Evolutionary conservation across 2,113 vertebrate species (phyloP), one percentile per base, ranked within the genome.

Genomic region (Passer montanus): DNA sequence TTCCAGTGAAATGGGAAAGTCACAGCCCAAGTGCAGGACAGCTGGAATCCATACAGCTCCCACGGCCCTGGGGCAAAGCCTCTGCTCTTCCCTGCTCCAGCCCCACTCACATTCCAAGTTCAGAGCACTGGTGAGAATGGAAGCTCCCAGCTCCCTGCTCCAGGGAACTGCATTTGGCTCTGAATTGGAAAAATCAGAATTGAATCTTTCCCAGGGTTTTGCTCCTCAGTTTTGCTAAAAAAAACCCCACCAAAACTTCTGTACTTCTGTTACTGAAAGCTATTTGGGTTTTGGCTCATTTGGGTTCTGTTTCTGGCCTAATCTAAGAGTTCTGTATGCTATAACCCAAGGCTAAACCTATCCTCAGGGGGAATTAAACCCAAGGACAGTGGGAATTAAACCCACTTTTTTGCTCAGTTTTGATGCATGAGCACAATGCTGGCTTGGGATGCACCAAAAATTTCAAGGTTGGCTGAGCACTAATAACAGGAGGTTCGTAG

Each of bases 41-140:
- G 68, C 74, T 85, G 78, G 74, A 79, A 63, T 15, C 35, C 13
- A 6, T 0, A 3, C 15, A 39, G 28, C 13, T 74, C 74, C 66
- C 23, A 2, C 0, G 12, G 64, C 47, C 81, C 73, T 0, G 4
- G 87, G 66, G 53, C 82, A 68, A 64, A 87, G 43, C 66, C 72
- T 68, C 69, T 35, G 58, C 86, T 43, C 66, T 6, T 11, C 47
- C 56, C 79, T 64, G 43, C 66, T 68, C 55, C 90, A 67, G 60
- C 11, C 2, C 33, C 80, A 15, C 59, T 8, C 35, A 5, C 26
- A 19, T 46, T 20, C 35, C 7, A 0, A 8, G 60, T 8, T 37
- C 74, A 46, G 37, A 27, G 58, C 49, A 6, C 26, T 5, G 28
- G 6, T 6, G 11, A 0, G 9, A 63, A 6, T 0, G 5, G 28